Conservation (phyloP, 2,888 invertebrate species). For the Tryphoninae sp. region DNA sequence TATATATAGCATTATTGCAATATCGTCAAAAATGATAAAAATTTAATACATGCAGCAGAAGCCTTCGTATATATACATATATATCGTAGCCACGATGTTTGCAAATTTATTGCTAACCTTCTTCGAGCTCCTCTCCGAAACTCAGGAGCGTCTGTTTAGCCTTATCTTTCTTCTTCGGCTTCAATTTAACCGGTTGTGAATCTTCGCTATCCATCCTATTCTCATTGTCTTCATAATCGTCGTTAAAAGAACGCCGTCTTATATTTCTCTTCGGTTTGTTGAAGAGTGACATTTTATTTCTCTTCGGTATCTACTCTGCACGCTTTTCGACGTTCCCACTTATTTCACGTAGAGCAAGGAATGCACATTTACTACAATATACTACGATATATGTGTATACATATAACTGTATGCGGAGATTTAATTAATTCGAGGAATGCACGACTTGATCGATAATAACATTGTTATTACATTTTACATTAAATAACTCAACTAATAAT, state of each 20-base stretch:
- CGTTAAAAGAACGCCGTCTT: slow-evolving; percentile 88
- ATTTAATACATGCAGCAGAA: neutral
- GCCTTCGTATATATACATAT: neutral
- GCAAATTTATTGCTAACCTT: slow-evolving; percentile 72
- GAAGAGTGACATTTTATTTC: slow-evolving; percentile 89
- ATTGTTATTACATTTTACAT: slow-evolving; percentile 37
- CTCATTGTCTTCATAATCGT: slow-evolving; percentile 86
- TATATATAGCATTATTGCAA: neutral
- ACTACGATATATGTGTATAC: neutral
- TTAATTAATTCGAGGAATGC: slow-evolving; percentile 27
- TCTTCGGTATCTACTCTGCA: neutral
- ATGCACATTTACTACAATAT: neutral
- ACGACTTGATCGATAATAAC: slow-evolving; percentile 29
- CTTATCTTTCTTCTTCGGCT: slow-evolving; percentile 82
- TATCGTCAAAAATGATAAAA: neutral
- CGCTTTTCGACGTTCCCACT: slow-evolving; percentile 21
- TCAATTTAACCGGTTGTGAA: slow-evolving; percentile 81
- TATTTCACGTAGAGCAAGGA: slow-evolving; percentile 17
- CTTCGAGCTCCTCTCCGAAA: slow-evolving; percentile 86
- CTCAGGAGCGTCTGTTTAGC: slow-evolving; percentile 87
- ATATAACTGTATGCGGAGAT: neutral
- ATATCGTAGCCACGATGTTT: neutral
- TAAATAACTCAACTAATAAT: slow-evolving; percentile 18
- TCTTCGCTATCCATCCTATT: slow-evolving; percentile 83
- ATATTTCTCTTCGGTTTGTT: slow-evolving; percentile 94